Conservation (phyloP, 1,140 invertebrate genomes). For the Neodiprion virginianus region DNA sequence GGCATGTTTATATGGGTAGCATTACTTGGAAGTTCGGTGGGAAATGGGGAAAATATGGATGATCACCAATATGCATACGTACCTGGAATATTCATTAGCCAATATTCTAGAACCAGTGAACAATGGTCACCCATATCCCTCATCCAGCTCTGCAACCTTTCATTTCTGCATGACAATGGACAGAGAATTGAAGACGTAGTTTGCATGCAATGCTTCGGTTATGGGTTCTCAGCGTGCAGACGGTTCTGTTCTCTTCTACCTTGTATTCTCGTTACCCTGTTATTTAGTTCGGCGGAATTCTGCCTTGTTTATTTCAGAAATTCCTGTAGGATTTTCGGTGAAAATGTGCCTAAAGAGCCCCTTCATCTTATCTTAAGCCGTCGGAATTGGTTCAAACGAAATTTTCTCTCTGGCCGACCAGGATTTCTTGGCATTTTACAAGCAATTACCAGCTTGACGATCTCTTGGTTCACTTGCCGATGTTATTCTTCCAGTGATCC, state of each 20-base stretch:
- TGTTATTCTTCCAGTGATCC: not conserved
- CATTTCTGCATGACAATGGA: constrained; percentile 13
- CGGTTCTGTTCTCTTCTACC: not conserved
- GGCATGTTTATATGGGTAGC: no score
- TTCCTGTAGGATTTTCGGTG: no score
- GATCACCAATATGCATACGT: not conserved
- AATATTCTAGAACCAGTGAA: not conserved
- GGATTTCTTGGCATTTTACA: not conserved
- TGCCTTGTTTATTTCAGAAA: no score
- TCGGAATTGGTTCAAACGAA: no score
- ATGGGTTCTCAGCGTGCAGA: not conserved
- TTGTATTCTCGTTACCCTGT: constrained; percentile 10
- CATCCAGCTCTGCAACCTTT: not conserved
- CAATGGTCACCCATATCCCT: not conserved
- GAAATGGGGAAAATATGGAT: not conserved
- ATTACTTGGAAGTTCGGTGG: no score
- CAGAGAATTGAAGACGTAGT: constrained; percentile 4
- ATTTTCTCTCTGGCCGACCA: no score
- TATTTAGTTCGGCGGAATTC: no score
- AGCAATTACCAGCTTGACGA: constrained; percentile 2
- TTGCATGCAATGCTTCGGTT: not conserved
- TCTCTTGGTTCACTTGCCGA: not conserved
- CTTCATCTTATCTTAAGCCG: no score
- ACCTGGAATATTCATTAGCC: not conserved
- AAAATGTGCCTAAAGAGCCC: no score